phyloP scores from a whole-genome alignment of 2,888 invertebrate species.

The Anoplius nigerrimus region DNA sequence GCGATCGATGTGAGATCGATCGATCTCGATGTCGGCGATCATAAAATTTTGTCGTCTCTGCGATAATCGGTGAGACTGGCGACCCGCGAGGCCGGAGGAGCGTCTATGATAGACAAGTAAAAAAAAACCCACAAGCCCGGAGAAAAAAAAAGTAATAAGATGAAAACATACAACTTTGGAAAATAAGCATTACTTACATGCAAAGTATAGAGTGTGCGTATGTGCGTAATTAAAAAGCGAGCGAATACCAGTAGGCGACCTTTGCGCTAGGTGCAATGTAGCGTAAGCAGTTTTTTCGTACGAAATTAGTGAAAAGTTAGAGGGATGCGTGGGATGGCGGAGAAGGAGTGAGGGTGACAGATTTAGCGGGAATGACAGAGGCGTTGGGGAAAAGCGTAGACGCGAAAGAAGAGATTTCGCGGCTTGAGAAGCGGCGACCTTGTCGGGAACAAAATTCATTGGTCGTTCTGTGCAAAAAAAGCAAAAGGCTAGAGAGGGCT shows the following conservation, averaged over 20 bases:
- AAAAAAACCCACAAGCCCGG: too few species aligned
- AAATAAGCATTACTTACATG: conserved; percentile 93
- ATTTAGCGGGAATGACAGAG: background rate
- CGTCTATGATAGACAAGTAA: background rate
- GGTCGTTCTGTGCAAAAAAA: too few species aligned
- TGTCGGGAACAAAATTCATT: too few species aligned
- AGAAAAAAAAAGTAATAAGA: too few species aligned
- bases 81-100: background rate
- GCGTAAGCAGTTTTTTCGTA: background rate
- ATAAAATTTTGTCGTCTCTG: too few species aligned
- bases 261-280: background rate
- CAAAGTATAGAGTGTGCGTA: conserved; percentile 92
- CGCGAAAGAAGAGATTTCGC: background rate
- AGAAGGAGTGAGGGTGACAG: conserved; percentile 11
- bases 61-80: too few species aligned
- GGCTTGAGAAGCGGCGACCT: background rate
- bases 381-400: background rate
- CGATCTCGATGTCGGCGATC: too few species aligned
- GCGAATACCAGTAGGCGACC: conserved; percentile 23
- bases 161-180: conserved; percentile 75
- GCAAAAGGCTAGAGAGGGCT: too few species aligned
- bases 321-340: background rate
- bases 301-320: background rate
- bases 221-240: conserved; percentile 44
- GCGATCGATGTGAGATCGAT: too few species aligned